Percentiles rank a stretch among this genome's conserved stretches.
These are phyloP conservation scores for Isaurus tuberculatus DNA, from an alignment of 92 coral and sea anemone species.

Conservation along the genomic window DNA sequence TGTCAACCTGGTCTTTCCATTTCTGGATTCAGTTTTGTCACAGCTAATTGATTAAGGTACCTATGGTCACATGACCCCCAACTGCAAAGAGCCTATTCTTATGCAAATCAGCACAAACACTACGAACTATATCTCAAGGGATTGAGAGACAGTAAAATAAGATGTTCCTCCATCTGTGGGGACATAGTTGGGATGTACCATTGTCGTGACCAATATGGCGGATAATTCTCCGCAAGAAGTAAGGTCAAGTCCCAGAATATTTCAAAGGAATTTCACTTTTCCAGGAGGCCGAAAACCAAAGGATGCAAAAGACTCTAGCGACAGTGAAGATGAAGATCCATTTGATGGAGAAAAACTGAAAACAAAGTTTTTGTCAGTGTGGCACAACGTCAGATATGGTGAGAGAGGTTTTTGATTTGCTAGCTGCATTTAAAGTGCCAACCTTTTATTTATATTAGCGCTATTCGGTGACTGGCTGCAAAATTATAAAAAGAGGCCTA, in stretches of 20 bases:
- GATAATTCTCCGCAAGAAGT: constrained; percentile 34
- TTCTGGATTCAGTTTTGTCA: too few relatives aligned
- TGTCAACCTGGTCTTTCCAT: too few relatives aligned
- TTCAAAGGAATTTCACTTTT: constrained; percentile 25
- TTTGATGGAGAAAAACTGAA: constrained; percentile 95
- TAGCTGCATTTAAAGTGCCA: neutral
- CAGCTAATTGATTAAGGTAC: too few relatives aligned
- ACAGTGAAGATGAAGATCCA: constrained; percentile 85
- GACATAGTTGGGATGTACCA: neutral
- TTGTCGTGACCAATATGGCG: constrained; percentile 36
- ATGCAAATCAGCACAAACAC: too few relatives aligned
- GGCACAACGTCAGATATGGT: constrained; percentile 97
- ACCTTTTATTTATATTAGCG: neutral
- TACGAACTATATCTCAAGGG: neutral
- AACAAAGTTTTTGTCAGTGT: constrained; percentile 80
- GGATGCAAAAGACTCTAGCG: constrained; percentile 71
- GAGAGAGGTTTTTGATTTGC: constrained; percentile 3
- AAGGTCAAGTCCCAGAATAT: neutral
- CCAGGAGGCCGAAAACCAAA: constrained; percentile 59
- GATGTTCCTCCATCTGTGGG: constrained; percentile 1
- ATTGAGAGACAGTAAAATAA: neutral
- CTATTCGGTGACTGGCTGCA: neutral
- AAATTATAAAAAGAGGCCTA: too few relatives aligned
- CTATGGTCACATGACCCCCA: too few relatives aligned
- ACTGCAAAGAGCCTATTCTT: too few relatives aligned